These are phyloP conservation scores for Nycticebus coucang DNA, from an alignment of 2,113 vertebrate genomes.

Conservation along the genomic window DNA sequence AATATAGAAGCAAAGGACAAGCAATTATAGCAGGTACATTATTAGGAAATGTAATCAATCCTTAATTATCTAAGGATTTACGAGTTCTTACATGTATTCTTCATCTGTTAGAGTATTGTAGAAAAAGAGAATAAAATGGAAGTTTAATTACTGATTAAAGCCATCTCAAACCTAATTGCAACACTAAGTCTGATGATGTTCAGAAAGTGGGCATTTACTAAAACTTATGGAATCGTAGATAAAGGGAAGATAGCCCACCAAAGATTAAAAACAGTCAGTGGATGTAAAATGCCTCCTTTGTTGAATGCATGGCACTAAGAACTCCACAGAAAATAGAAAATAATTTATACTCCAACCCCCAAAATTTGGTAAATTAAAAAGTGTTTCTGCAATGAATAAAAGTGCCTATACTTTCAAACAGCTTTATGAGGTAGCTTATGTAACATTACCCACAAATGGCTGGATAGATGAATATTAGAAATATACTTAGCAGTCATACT, in stretches of 20 bases:
- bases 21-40: constrained; percentile 53
- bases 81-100: neutral
- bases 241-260: neutral
- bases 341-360: neutral
- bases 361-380: neutral
- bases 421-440: neutral
- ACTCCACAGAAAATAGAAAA: constrained; percentile 33
- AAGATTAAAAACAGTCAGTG: constrained; percentile 38
- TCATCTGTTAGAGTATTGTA: constrained; percentile 42
- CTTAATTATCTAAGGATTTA: constrained; percentile 55
- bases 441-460: neutral
- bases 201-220: constrained; percentile 51
- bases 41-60: constrained; percentile 65
- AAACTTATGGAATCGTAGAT: constrained; percentile 50
- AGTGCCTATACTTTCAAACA: neutral
- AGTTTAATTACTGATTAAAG: constrained; percentile 61
- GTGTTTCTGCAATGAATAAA: constrained; percentile 4
- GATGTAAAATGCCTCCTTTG: constrained; percentile 37
- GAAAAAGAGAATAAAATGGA: constrained; percentile 54
- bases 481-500: neutral
- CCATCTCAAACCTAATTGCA: constrained; percentile 51
- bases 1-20: constrained; percentile 35
- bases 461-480: constrained; percentile 20
- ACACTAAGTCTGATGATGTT: constrained; percentile 53
- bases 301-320: neutral